phyloP scores from a whole-genome alignment of 2,888 invertebrate species.

The Spisula subtruncata region DNA sequence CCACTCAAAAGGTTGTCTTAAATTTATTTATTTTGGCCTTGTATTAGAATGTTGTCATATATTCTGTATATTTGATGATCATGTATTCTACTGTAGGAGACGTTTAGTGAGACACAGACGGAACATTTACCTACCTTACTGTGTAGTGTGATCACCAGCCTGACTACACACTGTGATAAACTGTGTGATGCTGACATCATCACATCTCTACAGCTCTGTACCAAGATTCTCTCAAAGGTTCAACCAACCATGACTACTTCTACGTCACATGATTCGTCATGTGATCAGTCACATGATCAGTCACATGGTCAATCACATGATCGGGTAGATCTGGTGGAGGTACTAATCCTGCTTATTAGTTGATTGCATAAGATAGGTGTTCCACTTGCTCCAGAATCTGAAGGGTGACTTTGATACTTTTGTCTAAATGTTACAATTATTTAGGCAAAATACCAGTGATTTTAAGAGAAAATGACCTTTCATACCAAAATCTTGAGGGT shows the following conservation, averaged over 20 bases:
- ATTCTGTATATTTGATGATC: too few species aligned
- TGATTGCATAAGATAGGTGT: not conserved
- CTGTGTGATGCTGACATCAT: conserved; percentile 91
- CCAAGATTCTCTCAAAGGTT: conserved; percentile 92
- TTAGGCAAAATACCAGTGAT: too few species aligned
- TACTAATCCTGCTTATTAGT: conserved; percentile 59
- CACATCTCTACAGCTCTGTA: conserved; percentile 91
- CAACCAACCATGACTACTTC: conserved; percentile 89
- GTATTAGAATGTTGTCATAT: too few species aligned
- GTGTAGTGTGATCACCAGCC: conserved; percentile 90
- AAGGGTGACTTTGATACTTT: too few species aligned
- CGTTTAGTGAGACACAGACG: conserved; percentile 93
- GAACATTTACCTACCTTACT: conserved; percentile 94
- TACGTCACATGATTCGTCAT: conserved; percentile 65
- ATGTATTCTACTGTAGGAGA: conserved; percentile 88
- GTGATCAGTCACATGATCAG: conserved; percentile 63
- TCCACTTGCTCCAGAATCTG: too few species aligned
- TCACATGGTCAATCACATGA: conserved; percentile 59
- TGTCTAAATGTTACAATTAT: too few species aligned
- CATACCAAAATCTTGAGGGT: too few species aligned
- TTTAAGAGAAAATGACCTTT: too few species aligned
- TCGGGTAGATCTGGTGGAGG: conserved; percentile 59
- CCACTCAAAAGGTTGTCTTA: too few species aligned
- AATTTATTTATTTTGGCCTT: too few species aligned
- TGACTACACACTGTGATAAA: conserved; percentile 90